These are phyloP conservation scores for Campoplex nolae DNA, from an alignment of 2,888 invertebrate genomes.

Conservation along the genomic window DNA sequence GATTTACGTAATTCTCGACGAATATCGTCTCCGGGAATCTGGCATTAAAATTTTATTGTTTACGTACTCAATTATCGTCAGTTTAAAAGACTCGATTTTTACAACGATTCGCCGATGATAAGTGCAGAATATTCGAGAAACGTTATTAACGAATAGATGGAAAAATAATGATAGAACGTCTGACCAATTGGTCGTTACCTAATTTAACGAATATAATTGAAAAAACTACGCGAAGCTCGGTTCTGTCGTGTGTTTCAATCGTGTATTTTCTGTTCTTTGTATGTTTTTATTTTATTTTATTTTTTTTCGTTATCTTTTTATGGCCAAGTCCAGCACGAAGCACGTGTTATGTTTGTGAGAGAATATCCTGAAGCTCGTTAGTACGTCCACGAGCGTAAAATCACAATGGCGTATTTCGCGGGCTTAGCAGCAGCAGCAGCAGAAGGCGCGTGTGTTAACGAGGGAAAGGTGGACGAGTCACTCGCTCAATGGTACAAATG, in stretches of 20 bases:
- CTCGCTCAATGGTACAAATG: slow-evolving; percentile 38
- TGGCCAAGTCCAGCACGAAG: not conserved
- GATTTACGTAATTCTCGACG: not conserved
- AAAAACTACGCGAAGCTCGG: slow-evolving; percentile 6
- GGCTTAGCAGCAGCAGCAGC: slow-evolving; percentile 9
- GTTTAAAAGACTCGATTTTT: not conserved
- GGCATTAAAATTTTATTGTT: not conserved
- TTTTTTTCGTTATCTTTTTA: too few relatives aligned
- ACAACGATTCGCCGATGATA: not conserved
- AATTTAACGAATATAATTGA: slow-evolving; percentile 78
- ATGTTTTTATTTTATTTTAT: not conserved
- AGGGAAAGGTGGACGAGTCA: slow-evolving; percentile 67
- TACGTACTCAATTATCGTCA: not conserved
- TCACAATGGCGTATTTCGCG: slow-evolving; percentile 68
- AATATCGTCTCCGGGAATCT: not conserved
- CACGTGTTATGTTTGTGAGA: slow-evolving; percentile 59
- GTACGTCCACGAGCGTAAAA: slow-evolving; percentile 74
- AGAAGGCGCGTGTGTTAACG: slow-evolving; percentile 64
- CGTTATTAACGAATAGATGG: slow-evolving; percentile 14
- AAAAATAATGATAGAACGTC: slow-evolving; percentile 35
- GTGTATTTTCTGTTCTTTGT: not conserved
- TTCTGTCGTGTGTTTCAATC: slow-evolving; percentile 8
- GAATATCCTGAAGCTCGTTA: slow-evolving; percentile 75
- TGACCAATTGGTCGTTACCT: slow-evolving; percentile 76
- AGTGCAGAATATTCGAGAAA: not conserved